A percentile compares a stretch with the other conserved stretches of the same genome.
phyloP scores from a whole-genome alignment of 2,797 vertebrate genomes.

The Cossypha dichroa region DNA sequence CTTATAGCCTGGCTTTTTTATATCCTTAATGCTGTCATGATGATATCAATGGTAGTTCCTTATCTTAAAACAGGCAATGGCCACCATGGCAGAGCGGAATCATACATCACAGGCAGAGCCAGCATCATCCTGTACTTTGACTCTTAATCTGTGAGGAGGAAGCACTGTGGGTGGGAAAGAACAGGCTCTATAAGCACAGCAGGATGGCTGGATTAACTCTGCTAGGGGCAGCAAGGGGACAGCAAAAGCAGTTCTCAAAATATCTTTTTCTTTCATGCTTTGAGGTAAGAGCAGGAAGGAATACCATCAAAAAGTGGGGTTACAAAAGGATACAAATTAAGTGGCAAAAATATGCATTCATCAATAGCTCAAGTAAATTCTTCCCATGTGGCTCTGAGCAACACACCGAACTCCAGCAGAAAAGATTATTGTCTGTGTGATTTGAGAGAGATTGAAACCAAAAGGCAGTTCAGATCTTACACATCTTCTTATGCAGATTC shows the following conservation, averaged over 20 bases:
- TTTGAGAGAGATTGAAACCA: background rate
- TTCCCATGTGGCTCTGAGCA: background rate
- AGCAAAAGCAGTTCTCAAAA: conserved; percentile 58
- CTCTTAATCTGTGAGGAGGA: conserved; percentile 71
- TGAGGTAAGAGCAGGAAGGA: conserved; percentile 56
- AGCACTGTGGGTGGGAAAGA: conserved; percentile 35
- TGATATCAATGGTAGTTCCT: background rate
- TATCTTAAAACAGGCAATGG: background rate
- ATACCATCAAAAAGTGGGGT: conserved; percentile 31
- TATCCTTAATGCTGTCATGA: background rate
- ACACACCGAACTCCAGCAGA: background rate
- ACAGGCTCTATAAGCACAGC: conserved; percentile 56
- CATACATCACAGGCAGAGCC: conserved; percentile 19
- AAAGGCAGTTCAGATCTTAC: background rate
- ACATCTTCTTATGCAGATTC: conserved; percentile 5
- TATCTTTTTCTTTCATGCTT: conserved; percentile 49
- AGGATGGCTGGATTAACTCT: conserved; percentile 41
- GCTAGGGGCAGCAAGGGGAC: conserved; percentile 47
- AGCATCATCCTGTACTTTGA: conserved; percentile 60
- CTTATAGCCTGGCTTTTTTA: background rate
- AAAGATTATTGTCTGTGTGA: background rate
- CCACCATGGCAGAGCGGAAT: conserved; percentile 16
- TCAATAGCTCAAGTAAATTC: conserved; percentile 2
- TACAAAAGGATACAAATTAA: conserved; percentile 44
- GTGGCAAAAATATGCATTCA: background rate